Percentiles rank a stretch among this genome's conserved stretches.
These are phyloP conservation scores for Nesoenas mayeri DNA, from an alignment of 2,113 vertebrate species.

Conservation along the genomic window DNA sequence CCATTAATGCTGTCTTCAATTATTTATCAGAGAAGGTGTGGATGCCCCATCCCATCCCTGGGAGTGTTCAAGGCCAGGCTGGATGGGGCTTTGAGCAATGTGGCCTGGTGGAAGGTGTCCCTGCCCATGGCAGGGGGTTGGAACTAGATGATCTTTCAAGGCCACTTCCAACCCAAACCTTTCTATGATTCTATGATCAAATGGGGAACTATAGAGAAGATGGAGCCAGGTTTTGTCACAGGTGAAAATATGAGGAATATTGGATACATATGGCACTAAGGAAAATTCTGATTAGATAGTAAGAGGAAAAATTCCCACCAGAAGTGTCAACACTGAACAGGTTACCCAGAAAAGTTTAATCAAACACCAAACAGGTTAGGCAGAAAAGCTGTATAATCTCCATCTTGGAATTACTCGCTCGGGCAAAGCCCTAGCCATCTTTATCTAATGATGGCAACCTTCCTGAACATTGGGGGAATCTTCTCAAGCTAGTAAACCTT, in stretches of 20 bases:
- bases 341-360: not conserved
- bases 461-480: not conserved
- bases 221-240: not conserved
- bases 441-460: not conserved
- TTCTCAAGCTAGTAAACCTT: not conserved
- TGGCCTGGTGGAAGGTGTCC: too few species aligned
- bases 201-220: too few species aligned
- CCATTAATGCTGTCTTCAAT: not conserved
- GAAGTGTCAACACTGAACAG: not conserved
- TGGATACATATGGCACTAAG: not conserved
- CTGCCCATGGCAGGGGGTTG: too few species aligned
- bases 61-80: too few species aligned
- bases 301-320: not conserved
- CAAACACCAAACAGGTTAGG: too few species aligned
- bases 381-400: not conserved
- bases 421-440: not conserved
- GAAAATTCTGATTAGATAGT: not conserved
- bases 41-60: too few species aligned
- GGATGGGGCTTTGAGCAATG: too few species aligned
- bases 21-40: not conserved
- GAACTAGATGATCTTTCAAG: too few species aligned
- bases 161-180: too few species aligned
- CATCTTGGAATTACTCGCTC: not conserved
- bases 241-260: not conserved
- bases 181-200: too few species aligned